Evolutionary conservation across 2,888 invertebrate species (phyloP).

Genomic region (Coenonympha arcania): DNA sequence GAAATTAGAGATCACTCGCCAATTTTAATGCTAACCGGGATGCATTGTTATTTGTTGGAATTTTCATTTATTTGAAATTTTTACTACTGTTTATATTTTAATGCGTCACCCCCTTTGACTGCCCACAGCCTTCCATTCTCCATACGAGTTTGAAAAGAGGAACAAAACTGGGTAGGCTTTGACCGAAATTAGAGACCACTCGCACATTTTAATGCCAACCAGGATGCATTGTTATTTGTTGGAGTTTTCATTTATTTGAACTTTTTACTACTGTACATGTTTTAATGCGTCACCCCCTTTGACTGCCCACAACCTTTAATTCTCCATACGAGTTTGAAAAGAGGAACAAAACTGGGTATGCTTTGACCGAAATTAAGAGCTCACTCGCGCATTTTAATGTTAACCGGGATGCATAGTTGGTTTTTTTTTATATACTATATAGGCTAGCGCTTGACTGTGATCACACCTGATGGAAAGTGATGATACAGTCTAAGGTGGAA

Average conservation of each 20-base stretch:
- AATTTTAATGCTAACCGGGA: constrained; percentile 17
- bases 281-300: neutral
- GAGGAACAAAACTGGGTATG: constrained; percentile 16
- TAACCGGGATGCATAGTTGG: constrained; percentile 9
- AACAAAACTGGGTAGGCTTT: constrained; percentile 22
- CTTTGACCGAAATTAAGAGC: constrained; percentile 21
- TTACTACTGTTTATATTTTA: neutral
- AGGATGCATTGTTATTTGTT: constrained; percentile 8
- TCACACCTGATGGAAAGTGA: too few relatives aligned
- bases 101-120: neutral
- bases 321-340: constrained; percentile 7
- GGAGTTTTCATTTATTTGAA: constrained; percentile 14
- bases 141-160: constrained; percentile 6
- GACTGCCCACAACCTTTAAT: too few relatives aligned
- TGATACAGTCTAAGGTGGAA: too few relatives aligned
- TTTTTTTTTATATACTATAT: too few relatives aligned
- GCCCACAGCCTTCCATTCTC: constrained; percentile 1
- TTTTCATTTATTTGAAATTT: constrained; percentile 14
- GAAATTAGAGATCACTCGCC: constrained; percentile 12
- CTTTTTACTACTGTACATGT: neutral
- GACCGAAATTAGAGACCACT: constrained; percentile 16
- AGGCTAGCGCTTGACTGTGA: too few relatives aligned
- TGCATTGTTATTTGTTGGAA: constrained; percentile 7
- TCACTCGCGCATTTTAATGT: constrained; percentile 16
- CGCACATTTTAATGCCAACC: constrained; percentile 16